Conservation (phyloP, 1,140 invertebrate species). For the Nasonia vitripennis region DNA sequence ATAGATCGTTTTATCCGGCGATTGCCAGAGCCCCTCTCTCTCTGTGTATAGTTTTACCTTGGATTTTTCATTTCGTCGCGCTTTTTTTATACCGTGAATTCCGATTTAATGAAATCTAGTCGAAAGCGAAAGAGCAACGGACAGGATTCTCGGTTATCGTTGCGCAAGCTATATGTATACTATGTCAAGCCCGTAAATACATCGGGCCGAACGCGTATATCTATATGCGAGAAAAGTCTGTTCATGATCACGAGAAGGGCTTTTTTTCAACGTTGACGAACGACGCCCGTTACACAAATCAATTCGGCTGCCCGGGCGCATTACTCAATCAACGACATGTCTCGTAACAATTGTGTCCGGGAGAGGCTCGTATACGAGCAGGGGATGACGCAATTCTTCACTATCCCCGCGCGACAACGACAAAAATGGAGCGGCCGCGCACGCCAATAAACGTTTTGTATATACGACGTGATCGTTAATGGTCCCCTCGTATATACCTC, state of each 20-base stretch:
- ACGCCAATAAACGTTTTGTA: slow-evolving; percentile 4
- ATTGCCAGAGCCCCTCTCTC: neutral
- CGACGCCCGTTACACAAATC: neutral
- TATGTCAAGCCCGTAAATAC: too few species aligned
- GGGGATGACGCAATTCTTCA: neutral
- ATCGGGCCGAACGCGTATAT: too few species aligned
- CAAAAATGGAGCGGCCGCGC: neutral
- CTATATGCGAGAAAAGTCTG: neutral
- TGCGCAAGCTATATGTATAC: neutral
- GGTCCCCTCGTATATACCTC: neutral
- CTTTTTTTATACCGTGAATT: neutral
- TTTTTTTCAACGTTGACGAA: slow-evolving; percentile 14
- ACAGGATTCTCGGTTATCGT: neutral
- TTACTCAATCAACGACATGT: slow-evolving; percentile 1
- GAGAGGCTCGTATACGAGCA: neutral
- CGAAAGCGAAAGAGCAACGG: too few species aligned
- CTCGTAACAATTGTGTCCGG: slow-evolving; percentile 15
- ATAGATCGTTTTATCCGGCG: neutral
- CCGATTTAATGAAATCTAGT: neutral
- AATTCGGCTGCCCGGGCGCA: neutral
- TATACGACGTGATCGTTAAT: neutral
- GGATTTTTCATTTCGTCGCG: neutral
- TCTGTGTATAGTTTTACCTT: neutral
- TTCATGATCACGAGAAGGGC: neutral
- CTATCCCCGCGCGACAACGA: neutral